Evolutionary conservation across 2,888 invertebrate genomes (phyloP).

Genomic region (Polyploca ridens): DNA sequence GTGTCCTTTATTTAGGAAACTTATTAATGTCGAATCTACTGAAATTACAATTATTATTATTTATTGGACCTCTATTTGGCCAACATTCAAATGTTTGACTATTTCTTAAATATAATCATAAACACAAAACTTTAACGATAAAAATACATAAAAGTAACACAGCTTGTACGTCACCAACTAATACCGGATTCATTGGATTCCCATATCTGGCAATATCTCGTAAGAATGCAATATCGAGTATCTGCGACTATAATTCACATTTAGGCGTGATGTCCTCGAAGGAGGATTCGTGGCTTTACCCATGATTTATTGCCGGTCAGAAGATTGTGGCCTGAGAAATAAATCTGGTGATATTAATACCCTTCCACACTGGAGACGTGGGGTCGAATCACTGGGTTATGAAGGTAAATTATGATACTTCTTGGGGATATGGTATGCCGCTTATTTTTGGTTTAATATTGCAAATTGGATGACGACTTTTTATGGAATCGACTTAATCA

Average conservation of each 20-base stretch:
- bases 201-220: background rate
- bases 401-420: slow-evolving; percentile 32
- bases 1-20: no score
- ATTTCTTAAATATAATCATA: no score
- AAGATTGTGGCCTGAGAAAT: slow-evolving; percentile 64
- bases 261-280: slow-evolving; percentile 57
- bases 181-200: background rate
- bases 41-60: no score
- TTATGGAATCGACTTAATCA: background rate
- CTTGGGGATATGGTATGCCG: background rate
- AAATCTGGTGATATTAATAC: slow-evolving; percentile 65
- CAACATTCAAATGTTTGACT: no score
- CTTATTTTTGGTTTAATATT: background rate
- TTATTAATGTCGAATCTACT: no score
- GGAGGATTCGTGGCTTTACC: slow-evolving; percentile 35
- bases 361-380: slow-evolving; percentile 27
- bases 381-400: slow-evolving; percentile 37
- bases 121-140: background rate
- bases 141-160: background rate
- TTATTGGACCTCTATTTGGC: no score
- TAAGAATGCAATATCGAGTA: slow-evolving; percentile 50
- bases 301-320: slow-evolving; percentile 64
- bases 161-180: background rate
- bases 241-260: slow-evolving; percentile 68
- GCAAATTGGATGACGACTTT: background rate